Base-by-base conservation (phyloP, 2,888 invertebrate genomes). In the Parthenolecanium corni region DNA sequence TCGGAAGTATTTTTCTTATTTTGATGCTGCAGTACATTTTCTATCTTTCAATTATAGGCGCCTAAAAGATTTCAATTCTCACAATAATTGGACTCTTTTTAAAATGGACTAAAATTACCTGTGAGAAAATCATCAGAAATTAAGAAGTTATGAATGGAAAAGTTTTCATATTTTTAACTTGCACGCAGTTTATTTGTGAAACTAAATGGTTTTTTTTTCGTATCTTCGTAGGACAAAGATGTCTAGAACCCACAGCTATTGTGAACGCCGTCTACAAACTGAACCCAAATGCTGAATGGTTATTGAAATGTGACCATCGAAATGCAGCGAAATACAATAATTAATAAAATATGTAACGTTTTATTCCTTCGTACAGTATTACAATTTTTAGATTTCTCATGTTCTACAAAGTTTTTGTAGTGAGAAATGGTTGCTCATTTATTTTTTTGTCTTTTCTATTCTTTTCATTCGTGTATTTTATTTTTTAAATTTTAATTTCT, bases 241-340 rank as follows among this genome's bases (percentile, higher is more conserved):
- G 71, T 31, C 64, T 73, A 25, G 73, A 73, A 62, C 72, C 70
- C 9, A 68, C 69, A 23, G 72, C 72, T 5, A 68, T 69, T 18
- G 66, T 73, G 51, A 66, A 71, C 64, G 70, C 71, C 6, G 71
- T 73, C 1, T 71, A 72, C 65, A 71, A 71, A 62, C 70, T 70
- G 62, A 73, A 73, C 64, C 73, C 73, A 5, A 71, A 70, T 64
- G 72, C 72, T 24, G 69, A 70, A 57, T 73, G 72, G 71, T 66
- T 70, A 4, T 68, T 73, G 9, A 68, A 69, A 52, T 73, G 73
- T 56, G 72, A 73, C 65, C 73, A 73, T 66, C 67, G 70, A 14
- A 72, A 71, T 58, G 71, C 53, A 2, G 52, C 53, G 3, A 63
- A 16, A 25, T 46, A 68, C 38, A 70, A 44, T n/a, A 49, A 23